phyloP scores from a whole-genome alignment of 2,797 vertebrate species.

The Typhlichthys subterraneus region DNA sequence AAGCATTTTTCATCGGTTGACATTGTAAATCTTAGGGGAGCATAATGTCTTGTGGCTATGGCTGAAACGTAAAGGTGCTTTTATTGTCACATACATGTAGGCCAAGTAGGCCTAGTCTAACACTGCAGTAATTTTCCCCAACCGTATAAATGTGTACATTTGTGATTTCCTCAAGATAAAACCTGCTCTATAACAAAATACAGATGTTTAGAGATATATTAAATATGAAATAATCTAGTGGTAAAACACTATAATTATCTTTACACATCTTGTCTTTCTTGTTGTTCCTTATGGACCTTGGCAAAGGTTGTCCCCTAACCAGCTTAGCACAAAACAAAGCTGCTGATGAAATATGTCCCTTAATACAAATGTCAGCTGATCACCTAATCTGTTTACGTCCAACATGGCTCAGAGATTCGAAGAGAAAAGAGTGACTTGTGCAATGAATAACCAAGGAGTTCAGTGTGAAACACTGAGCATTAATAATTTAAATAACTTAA shows the following conservation, averaged over 20 bases:
- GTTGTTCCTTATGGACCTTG: slow-evolving; percentile 55
- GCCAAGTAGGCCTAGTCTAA: no score
- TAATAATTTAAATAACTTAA: background rate
- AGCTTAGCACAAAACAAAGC: slow-evolving; percentile 68
- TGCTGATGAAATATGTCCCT: slow-evolving; percentile 55
- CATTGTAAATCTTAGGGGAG: slow-evolving; percentile 28
- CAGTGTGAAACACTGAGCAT: background rate
- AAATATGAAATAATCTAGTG: background rate
- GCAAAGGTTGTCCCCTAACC: slow-evolving; percentile 64
- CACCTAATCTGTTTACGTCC: slow-evolving; percentile 58
- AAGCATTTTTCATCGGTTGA: no score
- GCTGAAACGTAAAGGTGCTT: no score
- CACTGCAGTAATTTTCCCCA: background rate
- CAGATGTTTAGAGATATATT: background rate
- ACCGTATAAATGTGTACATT: background rate
- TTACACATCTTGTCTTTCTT: slow-evolving; percentile 13
- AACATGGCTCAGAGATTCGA: slow-evolving; percentile 26
- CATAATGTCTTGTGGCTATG: slow-evolving; percentile 7
- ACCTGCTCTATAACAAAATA: no score
- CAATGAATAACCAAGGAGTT: slow-evolving; percentile 1
- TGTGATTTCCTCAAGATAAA: no score
- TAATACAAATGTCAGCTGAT: slow-evolving; percentile 60
- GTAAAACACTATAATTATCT: background rate
- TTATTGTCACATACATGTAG: background rate
- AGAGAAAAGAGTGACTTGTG: slow-evolving; percentile 29